phyloP scores from a whole-genome alignment of 2,113 vertebrate species.

The Phocoena sinus region DNA sequence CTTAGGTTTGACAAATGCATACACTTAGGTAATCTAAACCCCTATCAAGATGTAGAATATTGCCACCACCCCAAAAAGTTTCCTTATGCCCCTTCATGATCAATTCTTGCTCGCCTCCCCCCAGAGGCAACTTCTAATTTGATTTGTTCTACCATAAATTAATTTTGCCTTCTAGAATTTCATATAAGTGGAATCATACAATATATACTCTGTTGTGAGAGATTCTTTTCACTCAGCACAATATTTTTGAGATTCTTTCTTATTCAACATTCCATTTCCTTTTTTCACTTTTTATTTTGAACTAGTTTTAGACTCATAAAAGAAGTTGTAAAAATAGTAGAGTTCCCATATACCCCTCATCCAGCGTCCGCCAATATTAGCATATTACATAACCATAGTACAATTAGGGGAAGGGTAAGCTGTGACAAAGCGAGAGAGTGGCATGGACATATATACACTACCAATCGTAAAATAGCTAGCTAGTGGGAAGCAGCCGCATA shows the following conservation, averaged over 20 bases:
- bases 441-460: no score
- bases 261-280: background rate
- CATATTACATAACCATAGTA: background rate
- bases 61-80: background rate
- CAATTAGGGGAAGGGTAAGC: background rate
- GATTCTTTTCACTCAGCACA: background rate
- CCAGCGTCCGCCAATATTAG: background rate
- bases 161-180: background rate
- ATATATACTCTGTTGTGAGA: background rate
- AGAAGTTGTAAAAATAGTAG: background rate
- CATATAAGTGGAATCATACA: background rate
- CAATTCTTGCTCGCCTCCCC: background rate
- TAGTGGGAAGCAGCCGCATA: no score
- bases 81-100: background rate
- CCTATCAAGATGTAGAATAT: background rate
- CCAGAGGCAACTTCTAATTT: background rate
- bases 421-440: no score
- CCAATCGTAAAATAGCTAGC: no score
- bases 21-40: background rate
- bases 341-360: background rate
- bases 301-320: background rate
- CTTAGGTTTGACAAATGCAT: background rate
- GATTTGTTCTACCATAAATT: background rate
- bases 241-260: background rate
- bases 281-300: background rate